phyloP scores from a whole-genome alignment of 1,140 invertebrate genomes.

The Drosophila athabasca region DNA sequence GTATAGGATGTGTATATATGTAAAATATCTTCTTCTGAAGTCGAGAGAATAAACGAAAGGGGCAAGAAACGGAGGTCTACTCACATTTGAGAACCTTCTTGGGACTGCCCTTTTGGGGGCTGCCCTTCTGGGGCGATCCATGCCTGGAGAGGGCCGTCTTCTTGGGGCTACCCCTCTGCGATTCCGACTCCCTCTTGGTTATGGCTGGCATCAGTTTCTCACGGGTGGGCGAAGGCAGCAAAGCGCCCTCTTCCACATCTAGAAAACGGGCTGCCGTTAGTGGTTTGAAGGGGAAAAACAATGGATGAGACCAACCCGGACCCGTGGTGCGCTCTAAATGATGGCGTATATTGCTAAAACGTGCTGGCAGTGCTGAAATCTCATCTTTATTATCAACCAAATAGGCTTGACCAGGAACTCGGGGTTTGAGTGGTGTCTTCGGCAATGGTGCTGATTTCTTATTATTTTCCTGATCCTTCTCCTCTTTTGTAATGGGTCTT shows the following conservation, averaged over 20 bases:
- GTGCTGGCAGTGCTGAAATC: slow-evolving; percentile 84
- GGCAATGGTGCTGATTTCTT: slow-evolving; percentile 90
- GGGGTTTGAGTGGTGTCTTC: slow-evolving; percentile 65
- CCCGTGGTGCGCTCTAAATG: slow-evolving; percentile 89
- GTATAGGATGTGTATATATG: slow-evolving; percentile 18
- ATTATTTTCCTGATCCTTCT: slow-evolving; percentile 93
- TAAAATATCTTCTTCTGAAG: not conserved
- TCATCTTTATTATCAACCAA: slow-evolving; percentile 83
- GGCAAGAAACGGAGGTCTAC: slow-evolving; percentile 33
- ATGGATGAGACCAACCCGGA: slow-evolving; percentile 82
- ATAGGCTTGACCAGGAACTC: slow-evolving; percentile 81
- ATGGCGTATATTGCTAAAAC: slow-evolving; percentile 87
- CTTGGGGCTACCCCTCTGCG: slow-evolving; percentile 83
- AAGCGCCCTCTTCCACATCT: slow-evolving; percentile 85
- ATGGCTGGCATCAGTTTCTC: slow-evolving; percentile 89
- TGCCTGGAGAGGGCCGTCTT: slow-evolving; percentile 80
- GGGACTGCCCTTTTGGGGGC: slow-evolving; percentile 87
- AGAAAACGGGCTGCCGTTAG: not conserved
- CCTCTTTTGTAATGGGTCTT: slow-evolving; percentile 92
- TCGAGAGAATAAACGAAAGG: not conserved
- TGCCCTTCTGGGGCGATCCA: slow-evolving; percentile 83
- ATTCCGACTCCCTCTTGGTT: slow-evolving; percentile 87
- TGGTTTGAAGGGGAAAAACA: no score
- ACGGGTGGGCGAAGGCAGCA: slow-evolving; percentile 88
- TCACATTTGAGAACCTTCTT: slow-evolving; percentile 86